Evolutionary conservation across 1,140 invertebrate species (phyloP).

Genomic region (Meloidogyne exigua): DNA sequence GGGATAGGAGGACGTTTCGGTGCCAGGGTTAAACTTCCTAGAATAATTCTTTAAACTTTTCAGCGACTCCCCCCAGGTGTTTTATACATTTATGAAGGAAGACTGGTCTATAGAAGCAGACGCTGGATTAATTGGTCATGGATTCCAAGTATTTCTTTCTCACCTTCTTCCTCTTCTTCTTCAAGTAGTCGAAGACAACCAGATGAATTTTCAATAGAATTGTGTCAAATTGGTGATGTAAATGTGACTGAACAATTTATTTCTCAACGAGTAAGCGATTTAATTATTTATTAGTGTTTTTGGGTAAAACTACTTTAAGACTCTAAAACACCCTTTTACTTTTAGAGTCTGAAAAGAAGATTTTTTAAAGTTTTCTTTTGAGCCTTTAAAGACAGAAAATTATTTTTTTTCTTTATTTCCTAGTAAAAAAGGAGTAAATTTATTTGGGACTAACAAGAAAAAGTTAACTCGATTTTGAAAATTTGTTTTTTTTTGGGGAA

Average conservation of each 20-base stretch:
- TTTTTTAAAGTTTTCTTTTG: no score
- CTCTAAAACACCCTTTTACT: no score
- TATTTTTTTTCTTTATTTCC: no score
- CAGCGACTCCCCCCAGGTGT: conserved; percentile 45
- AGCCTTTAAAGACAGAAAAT: no score
- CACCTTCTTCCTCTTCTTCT: neutral
- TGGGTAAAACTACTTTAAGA: no score
- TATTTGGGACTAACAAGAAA: neutral
- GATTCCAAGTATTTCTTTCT: neutral
- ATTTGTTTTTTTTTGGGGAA: no score
- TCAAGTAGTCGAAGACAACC: conserved; percentile 8
- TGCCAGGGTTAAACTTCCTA: neutral
- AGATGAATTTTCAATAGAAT: conserved; percentile 40
- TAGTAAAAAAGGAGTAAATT: no score
- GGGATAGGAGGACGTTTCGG: no score
- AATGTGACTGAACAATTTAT: conserved; percentile 46
- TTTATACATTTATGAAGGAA: conserved; percentile 47
- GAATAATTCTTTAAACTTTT: neutral
- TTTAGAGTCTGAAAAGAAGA: no score
- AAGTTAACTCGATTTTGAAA: conserved; percentile 9
- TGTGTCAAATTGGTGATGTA: conserved; percentile 48
- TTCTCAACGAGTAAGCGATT: conserved; percentile 40
- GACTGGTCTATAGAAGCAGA: conserved; percentile 42
- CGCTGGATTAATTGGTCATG: conserved; percentile 36
- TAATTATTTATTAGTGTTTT: no score